Percentiles rank a stretch among this genome's conserved stretches.
These are phyloP conservation scores for Helogale parvula DNA, from an alignment of 2,113 vertebrate species.

Conservation along the genomic window DNA sequence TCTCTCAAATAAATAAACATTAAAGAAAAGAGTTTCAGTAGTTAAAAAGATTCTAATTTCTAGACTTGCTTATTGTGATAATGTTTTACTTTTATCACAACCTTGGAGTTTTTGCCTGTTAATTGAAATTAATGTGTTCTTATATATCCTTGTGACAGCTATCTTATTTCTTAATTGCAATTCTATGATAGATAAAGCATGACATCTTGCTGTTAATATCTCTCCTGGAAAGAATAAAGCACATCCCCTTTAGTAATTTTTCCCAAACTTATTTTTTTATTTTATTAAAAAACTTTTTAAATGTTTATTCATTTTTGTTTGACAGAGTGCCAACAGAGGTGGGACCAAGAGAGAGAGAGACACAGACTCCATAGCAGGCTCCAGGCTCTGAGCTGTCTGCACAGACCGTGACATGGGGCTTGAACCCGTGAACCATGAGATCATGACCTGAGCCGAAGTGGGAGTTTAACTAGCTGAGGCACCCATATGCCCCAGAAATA, in stretches of 20 bases:
- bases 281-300: background rate
- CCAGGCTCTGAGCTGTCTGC: background rate
- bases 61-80: constrained; percentile 19
- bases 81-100: constrained; percentile 33
- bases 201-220: background rate
- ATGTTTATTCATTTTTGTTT: background rate
- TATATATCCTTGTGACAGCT: background rate
- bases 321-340: background rate
- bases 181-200: background rate
- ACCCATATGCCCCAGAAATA: background rate
- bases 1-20: too few species aligned
- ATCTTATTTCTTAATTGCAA: constrained; percentile 24
- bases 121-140: background rate
- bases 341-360: background rate
- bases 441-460: background rate
- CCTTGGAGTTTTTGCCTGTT: background rate
- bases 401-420: background rate
- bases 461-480: background rate
- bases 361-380: background rate
- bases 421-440: background rate
- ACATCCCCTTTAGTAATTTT: background rate
- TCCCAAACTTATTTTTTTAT: background rate
- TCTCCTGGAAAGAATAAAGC: background rate
- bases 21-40: too few species aligned
- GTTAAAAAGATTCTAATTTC: constrained; percentile 6